Evolutionary conservation across 1,140 invertebrate species (phyloP), one percentile per base, ranked within the genome.

Genomic region (Pseudomyrmex gracilis): DNA sequence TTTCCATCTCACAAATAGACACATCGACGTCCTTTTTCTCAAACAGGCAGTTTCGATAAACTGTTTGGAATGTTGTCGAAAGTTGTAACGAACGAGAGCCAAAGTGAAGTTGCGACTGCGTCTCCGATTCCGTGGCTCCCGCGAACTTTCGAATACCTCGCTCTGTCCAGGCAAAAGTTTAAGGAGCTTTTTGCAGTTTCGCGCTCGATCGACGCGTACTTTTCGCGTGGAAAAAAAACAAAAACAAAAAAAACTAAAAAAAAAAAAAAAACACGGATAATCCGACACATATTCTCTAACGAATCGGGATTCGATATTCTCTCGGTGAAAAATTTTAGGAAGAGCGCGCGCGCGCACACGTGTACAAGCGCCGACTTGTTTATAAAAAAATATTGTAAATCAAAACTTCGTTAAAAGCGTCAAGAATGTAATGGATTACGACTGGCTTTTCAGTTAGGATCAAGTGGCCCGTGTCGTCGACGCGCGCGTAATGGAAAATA

Each of bases 1-100:
- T 34, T 49, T 61, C 34, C 64, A 51, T 60, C 76, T 60, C 76
- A 70, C 51, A 58, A 78, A 70, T 66, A 22, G 73, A 66, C 66
- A 53, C 49, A 61, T 53, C 15, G 53, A 58, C 53, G 64, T 78
- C 45, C 64, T 78, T 78, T 78, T 78, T 78, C 76, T 78, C 64
- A 47, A 43, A 13, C 43, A n/a, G 53, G 57, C 55, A 76, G 53
- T 55, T n/a, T n/a, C 68, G 67, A 57, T 71, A 70, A 73, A 82
- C 24, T 68, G 74, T 80, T 70, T 53, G 57, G 74, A 49, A 78
- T 61, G 43, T 71, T 60, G 24, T 71, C 22, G 24, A 84, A 34
- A 85, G 60, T 82, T 83, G 68, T 85, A 85, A 85, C 78, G 78
- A 85, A 73, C 80, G 47, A n/a, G n/a, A n/a, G n/a, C 61, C 61